Base-by-base conservation (phyloP, 2,888 invertebrate species). In the Philhelius pedissequus region DNA sequence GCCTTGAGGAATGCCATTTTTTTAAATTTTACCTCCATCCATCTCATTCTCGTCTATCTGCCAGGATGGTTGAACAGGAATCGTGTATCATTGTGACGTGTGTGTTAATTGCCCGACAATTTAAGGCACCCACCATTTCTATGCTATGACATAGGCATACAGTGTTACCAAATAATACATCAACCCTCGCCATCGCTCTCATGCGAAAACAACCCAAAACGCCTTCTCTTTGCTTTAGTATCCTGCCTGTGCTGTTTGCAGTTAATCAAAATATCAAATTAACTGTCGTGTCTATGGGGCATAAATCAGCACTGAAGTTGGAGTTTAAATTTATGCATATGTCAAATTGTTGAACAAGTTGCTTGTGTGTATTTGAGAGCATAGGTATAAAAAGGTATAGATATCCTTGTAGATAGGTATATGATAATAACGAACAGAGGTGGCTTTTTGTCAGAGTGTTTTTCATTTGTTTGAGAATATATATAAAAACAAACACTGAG, bases 221-320 rank as follows among this genome's bases (percentile, higher is more conserved):
- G 68, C 62, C 68, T 69, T 75, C 70, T 66, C 56, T 35, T 62
- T 74, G 73, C 77, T 62, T 56, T 70, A 75, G 76, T 56, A 35
- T 77, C 81, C 82, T 83, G 80, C 81, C 82, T 83, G 80, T 77
- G 56, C 56, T 78, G 79, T 88, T 88, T 88, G 91, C 89, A 90
- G 90, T 91, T 91, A 91, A 91, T 91, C 91, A 91, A 91, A 91
- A 91, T 91, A 91, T 91, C 91, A 91, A 91, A 91, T 91, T 91
- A 91, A 91, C 90, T 91, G 90, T 91, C 91, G 91, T 91, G 91
- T 89, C 90, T 89, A 90, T 89, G 89, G 90, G 89, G 89, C 87
- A 91, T 91, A 91, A 91, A 91, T 91, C 91, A 91, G 83, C 81
- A 73, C 62, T 45, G 56, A 60, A 75, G 86, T 79, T 86, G 78